Conservation (phyloP, 2,113 vertebrate genomes). For the Coregonus clupeaformis region DNA sequence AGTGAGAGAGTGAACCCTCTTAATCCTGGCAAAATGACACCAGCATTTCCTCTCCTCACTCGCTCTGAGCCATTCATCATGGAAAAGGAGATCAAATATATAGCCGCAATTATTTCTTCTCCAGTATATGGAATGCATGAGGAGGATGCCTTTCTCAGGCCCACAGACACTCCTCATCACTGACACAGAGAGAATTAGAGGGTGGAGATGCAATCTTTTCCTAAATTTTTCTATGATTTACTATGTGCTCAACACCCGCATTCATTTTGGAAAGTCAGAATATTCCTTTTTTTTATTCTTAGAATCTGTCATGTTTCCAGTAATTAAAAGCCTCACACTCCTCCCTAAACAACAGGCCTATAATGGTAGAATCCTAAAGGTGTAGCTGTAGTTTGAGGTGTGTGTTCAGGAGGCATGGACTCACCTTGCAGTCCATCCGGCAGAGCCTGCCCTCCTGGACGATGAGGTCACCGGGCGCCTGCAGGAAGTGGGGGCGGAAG, state of each 20-base stretch:
- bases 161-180: neutral
- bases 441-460: constrained; percentile 95
- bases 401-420: constrained; percentile 1
- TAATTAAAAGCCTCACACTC: no score
- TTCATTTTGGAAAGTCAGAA: constrained; percentile 22
- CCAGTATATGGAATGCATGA: constrained; percentile 46
- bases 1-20: constrained; percentile 23
- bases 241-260: neutral
- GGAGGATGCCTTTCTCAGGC: constrained; percentile 46
- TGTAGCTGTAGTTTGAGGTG: neutral
- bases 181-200: constrained; percentile 53
- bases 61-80: constrained; percentile 31
- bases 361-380: no score
- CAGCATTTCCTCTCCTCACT: constrained; percentile 18
- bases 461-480: constrained; percentile 94
- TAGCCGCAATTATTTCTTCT: constrained; percentile 7
- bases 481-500: constrained; percentile 98
- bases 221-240: constrained; percentile 37
- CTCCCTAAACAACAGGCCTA: no score
- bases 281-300: no score
- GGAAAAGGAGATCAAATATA: constrained; percentile 32
- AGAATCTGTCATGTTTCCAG: no score
- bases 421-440: constrained; percentile 98
- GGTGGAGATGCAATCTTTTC: constrained; percentile 43
- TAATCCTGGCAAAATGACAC: constrained; percentile 51